These are phyloP conservation scores for Bombus sylvicola DNA, from an alignment of 1,140 invertebrate genomes.

Conservation along the genomic window DNA sequence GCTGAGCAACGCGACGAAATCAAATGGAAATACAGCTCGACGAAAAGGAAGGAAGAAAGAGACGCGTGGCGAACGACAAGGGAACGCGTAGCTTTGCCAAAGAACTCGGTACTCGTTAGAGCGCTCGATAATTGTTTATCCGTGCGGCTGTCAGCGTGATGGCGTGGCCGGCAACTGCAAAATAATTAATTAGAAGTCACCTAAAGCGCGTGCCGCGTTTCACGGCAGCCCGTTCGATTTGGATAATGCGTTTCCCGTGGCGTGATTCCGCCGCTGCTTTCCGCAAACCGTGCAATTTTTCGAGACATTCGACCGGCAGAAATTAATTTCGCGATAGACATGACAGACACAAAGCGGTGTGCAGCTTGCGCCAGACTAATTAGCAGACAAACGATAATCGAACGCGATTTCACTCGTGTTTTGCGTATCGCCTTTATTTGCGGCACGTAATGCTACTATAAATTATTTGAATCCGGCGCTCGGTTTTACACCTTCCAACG, in stretches of 20 bases:
- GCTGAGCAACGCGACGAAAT: background rate
- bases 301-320: constrained; percentile 19
- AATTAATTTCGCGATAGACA: constrained; percentile 28
- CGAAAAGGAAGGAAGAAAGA: background rate
- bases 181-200: constrained; percentile 45
- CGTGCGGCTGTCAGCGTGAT: constrained; percentile 10
- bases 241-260: constrained; percentile 19
- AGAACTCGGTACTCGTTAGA: constrained; percentile 12
- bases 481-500: too few species aligned
- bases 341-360: background rate
- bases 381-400: constrained; percentile 22
- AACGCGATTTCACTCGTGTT: background rate
- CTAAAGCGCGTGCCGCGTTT: constrained; percentile 5
- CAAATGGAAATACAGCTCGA: fast-evolving
- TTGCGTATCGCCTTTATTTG: background rate
- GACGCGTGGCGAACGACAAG: background rate
- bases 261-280: background rate
- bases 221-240: constrained; percentile 20
- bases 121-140: constrained; percentile 48
- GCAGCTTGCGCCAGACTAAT: constrained; percentile 2
- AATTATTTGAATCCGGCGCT: background rate
- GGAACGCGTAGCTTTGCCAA: too few species aligned
- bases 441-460: too few species aligned
- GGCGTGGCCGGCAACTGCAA: background rate
- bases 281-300: constrained; percentile 28